Evolutionary conservation across 2,888 invertebrate genomes (phyloP), one percentile per base, ranked within the genome.

Genomic region (Agriopis leucophaearia): DNA sequence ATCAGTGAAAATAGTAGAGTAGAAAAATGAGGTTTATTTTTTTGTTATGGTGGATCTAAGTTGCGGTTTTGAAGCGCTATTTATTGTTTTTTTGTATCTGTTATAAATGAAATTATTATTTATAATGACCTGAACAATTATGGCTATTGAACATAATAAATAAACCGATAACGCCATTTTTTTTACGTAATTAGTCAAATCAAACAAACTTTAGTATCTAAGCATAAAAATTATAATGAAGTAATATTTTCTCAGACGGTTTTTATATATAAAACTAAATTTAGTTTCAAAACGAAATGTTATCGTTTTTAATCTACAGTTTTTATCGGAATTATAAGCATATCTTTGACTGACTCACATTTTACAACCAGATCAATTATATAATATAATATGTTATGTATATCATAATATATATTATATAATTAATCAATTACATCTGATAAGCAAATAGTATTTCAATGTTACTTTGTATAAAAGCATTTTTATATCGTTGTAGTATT

Each of bases 211-310:
- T 2, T 27, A 27, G 27, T 27, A 27, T 4, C 27, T 27, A 2
- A 27, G 5, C 1, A 27, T 27, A 27, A 12, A 13, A n/a, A 44
- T 47, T 38, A 10, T 0, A 54, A 54, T 54, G 52, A 38, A 16
- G 10, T 1, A 35, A 38, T 9, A 15, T n/a, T 7, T 15, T 50
- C 18, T 5, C n/a, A 15, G 16, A 54, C 38, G 35, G 13, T 2
- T 0, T 35, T 52, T 52, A 38, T 54, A 54, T 54, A 54, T 52
- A 52, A 36, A 38, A 54, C 10, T 38, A 8, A 16, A 52, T 36
- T 52, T n/a, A n/a, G 35, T 52, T 15, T 54, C 52, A 38, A 54
- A 38, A 54, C 12, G n/a, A 10, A 12, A 10, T 54, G 10, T 38
- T 51, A 51, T 51, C 51, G 5, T 9, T 9, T 1, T 9, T 52